These are phyloP conservation scores for Orthosia cruda DNA, from an alignment of 2,888 invertebrate species.

Conservation along the genomic window DNA sequence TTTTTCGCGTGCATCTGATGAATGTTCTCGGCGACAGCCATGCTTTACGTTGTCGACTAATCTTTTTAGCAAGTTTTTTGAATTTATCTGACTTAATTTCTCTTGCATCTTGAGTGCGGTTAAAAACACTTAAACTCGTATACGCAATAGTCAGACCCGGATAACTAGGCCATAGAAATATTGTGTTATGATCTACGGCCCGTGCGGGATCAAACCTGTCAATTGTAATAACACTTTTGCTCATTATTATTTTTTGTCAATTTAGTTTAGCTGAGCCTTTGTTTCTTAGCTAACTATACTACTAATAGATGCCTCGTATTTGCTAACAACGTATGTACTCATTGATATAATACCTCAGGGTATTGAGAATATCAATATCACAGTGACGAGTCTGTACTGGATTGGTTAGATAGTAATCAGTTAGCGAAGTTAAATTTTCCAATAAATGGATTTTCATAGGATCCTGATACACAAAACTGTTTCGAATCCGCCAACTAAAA, in stretches of 20 bases:
- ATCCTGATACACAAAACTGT: background rate
- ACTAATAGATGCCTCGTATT: background rate
- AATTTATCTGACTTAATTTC: background rate
- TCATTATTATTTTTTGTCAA: slow-evolving; percentile 16
- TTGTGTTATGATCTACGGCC: background rate
- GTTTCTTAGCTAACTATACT: too few relatives aligned
- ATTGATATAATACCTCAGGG: background rate
- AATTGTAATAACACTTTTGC: too few relatives aligned
- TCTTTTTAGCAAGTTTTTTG: background rate
- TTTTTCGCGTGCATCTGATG: slow-evolving; percentile 36
- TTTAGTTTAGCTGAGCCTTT: too few relatives aligned
- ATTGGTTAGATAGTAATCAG: background rate
- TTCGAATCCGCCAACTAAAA: background rate
- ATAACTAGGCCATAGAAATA: background rate
- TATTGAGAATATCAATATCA: background rate
- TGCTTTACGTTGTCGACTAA: slow-evolving; percentile 1
- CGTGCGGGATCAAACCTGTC: too few relatives aligned
- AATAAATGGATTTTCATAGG: background rate
- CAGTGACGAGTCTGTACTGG: background rate
- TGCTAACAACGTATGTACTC: background rate
- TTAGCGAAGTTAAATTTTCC: background rate
- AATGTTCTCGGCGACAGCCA: slow-evolving; percentile 18
- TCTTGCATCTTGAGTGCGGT: background rate
- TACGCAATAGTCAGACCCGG: background rate
- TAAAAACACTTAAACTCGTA: background rate